These are phyloP conservation scores for Euborellia annulipes DNA, from an alignment of 1,140 invertebrate species.

Conservation along the genomic window DNA sequence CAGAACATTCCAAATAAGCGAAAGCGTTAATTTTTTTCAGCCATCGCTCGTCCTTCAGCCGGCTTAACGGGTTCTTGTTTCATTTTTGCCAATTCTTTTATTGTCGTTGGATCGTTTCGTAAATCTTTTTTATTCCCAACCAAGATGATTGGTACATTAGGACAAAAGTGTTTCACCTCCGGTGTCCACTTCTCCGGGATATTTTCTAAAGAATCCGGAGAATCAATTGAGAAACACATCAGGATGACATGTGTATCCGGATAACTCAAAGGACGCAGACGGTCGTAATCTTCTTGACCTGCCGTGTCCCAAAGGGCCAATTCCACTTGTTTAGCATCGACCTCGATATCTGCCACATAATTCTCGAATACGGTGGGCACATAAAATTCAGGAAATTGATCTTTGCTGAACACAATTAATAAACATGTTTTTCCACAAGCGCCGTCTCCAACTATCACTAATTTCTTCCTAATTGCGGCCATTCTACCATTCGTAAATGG, in stretches of 20 bases:
- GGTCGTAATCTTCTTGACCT: slow-evolving; percentile 49
- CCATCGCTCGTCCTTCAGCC: slow-evolving; percentile 47
- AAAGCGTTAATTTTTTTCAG: slow-evolving; percentile 54
- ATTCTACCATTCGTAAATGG: slow-evolving; percentile 19
- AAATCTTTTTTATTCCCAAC: slow-evolving; percentile 47
- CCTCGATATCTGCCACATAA: slow-evolving; percentile 50
- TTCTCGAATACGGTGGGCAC: slow-evolving; percentile 54
- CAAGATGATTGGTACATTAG: slow-evolving; percentile 42
- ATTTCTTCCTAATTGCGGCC: slow-evolving; percentile 46
- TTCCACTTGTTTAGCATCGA: slow-evolving; percentile 45
- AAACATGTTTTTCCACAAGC: slow-evolving; percentile 51
- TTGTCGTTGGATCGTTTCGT: slow-evolving; percentile 41
- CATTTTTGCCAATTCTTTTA: slow-evolving; percentile 46
- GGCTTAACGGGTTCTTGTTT: slow-evolving; percentile 51
- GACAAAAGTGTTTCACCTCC: slow-evolving; percentile 44
- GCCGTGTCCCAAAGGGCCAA: slow-evolving; percentile 49
- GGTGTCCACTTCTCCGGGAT: slow-evolving; percentile 40
- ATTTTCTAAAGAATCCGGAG: slow-evolving; percentile 37
- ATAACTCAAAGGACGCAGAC: slow-evolving; percentile 42
- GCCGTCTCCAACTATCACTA: slow-evolving; percentile 54
- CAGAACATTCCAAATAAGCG: slow-evolving; percentile 53
- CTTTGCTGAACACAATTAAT: slow-evolving; percentile 46
- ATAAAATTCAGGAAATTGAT: slow-evolving; percentile 50
- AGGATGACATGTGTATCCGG: slow-evolving; percentile 45
- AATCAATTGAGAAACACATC: slow-evolving; percentile 40